Percentiles rank a stretch among this genome's conserved stretches.
These are phyloP conservation scores for Agrochola lota DNA, from an alignment of 2,888 invertebrate genomes.

Conservation along the genomic window DNA sequence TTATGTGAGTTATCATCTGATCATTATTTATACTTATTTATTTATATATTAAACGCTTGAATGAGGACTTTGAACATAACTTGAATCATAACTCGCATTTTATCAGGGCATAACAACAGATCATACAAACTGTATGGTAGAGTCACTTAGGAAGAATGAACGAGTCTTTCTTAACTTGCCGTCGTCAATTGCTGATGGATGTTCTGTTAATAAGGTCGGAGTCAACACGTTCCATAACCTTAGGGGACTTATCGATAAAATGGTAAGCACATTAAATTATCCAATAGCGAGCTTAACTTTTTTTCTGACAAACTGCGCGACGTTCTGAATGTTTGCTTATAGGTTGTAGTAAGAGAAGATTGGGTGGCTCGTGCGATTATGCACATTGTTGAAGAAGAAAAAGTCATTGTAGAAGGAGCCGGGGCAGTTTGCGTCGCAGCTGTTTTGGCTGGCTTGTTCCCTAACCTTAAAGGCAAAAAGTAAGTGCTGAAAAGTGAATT, in stretches of 20 bases:
- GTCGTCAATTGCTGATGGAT: slow-evolving; percentile 95
- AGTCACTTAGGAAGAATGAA: slow-evolving; percentile 91
- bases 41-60: not conserved
- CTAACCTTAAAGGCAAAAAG: slow-evolving; percentile 96
- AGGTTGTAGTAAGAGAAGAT: slow-evolving; percentile 95
- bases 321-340: slow-evolving; percentile 36
- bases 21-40: not conserved
- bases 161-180: slow-evolving; percentile 92
- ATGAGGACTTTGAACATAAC: not conserved
- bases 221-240: slow-evolving; percentile 84
- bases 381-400: slow-evolving; percentile 94
- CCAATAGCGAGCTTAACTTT: not conserved
- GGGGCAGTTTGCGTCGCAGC: slow-evolving; percentile 95
- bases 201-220: slow-evolving; percentile 86
- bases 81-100: not conserved
- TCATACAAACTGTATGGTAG: slow-evolving; percentile 84
- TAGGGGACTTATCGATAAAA: slow-evolving; percentile 85
- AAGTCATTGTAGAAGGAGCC: slow-evolving; percentile 97
- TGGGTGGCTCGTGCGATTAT: slow-evolving; percentile 96
- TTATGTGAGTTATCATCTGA: slow-evolving; percentile 92
- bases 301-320: not conserved
- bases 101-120: slow-evolving; percentile 84
- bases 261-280: slow-evolving; percentile 72
- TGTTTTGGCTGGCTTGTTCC: slow-evolving; percentile 94
- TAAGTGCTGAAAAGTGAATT: slow-evolving; percentile 76